These are phyloP conservation scores for Sphaerophoria rueppellii DNA, from an alignment of 2,888 invertebrate species.

Conservation along the genomic window DNA sequence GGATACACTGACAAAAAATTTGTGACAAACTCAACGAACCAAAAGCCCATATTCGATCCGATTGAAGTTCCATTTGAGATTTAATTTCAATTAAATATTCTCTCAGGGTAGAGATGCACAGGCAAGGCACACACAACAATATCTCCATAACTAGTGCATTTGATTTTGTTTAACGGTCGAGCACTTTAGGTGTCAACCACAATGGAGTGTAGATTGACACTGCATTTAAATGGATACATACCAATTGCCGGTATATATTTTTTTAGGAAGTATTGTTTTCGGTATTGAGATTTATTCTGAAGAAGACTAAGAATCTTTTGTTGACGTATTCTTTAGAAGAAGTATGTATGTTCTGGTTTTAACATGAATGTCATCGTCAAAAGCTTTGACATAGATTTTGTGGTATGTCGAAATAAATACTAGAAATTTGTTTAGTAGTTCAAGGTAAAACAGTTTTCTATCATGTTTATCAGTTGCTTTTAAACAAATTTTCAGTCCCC, in stretches of 20 bases:
- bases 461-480: too few relatives aligned
- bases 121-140: background rate
- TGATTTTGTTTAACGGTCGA: conserved; percentile 43
- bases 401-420: background rate
- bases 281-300: conserved; percentile 22
- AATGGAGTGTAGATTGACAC: conserved; percentile 62
- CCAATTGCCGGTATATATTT: background rate
- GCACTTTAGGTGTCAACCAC: conserved; percentile 65
- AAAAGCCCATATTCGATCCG: too few relatives aligned
- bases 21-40: background rate
- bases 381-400: conserved; percentile 13
- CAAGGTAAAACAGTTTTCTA: too few relatives aligned
- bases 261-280: background rate
- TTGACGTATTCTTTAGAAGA: background rate
- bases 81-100: background rate
- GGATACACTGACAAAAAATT: conserved; percentile 1
- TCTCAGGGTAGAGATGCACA: background rate
- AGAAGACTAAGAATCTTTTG: conserved; percentile 27
- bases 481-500: too few relatives aligned
- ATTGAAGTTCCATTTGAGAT: background rate
- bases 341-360: too few relatives aligned
- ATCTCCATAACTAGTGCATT: conserved; percentile 36
- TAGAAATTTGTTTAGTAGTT: too few relatives aligned
- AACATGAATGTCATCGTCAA: background rate
- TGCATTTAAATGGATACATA: conserved; percentile 52